Evolutionary conservation across 2,797 vertebrate species (phyloP).

Genomic region (Morus bassanus): DNA sequence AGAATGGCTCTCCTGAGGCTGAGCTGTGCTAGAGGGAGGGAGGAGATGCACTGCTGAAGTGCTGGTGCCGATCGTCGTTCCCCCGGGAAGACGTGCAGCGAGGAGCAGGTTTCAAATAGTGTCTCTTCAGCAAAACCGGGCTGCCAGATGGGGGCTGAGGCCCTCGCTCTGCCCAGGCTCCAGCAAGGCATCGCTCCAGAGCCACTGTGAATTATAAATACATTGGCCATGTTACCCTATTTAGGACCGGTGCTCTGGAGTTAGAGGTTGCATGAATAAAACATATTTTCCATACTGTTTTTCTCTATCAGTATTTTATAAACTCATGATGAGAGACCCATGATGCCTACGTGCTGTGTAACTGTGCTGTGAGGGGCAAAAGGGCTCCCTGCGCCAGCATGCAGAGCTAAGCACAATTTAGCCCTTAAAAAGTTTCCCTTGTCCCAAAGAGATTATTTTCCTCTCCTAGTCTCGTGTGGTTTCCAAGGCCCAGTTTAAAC

Average conservation of each 20-base stretch:
- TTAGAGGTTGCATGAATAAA: slow-evolving; percentile 26
- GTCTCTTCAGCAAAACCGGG: background rate
- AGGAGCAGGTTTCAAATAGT: background rate
- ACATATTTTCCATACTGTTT: background rate
- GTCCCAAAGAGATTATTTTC: slow-evolving; percentile 15
- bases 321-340: background rate
- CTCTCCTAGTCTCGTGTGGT: background rate
- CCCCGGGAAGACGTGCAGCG: background rate
- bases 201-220: background rate
- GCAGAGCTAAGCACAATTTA: background rate
- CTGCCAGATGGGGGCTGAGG: background rate
- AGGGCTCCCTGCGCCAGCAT: background rate
- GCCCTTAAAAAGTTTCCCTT: background rate
- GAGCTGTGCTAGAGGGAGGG: background rate
- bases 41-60: background rate
- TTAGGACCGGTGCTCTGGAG: background rate
- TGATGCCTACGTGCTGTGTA: background rate
- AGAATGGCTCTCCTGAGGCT: slow-evolving; percentile 31
- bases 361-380: background rate
- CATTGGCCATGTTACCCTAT: background rate
- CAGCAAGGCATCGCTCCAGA: background rate
- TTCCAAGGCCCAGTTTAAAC: slow-evolving; percentile 53
- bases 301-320: background rate
- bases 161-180: background rate
- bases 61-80: background rate